phyloP scores from a whole-genome alignment of 2,888 invertebrate species.

The Gortyna flavago region DNA sequence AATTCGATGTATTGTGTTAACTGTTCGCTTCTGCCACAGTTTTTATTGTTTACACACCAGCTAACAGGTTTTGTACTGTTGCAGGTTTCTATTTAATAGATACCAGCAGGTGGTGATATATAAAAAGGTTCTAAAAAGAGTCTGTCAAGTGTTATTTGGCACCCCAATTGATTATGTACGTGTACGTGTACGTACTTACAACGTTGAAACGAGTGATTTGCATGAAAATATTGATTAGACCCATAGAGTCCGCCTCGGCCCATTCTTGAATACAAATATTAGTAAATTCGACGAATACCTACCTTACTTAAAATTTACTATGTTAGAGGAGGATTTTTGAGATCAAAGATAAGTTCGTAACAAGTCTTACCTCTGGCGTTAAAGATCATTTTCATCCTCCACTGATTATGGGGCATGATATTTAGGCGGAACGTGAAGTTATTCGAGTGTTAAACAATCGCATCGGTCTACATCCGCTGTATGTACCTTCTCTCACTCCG shows the following conservation, averaged over 20 bases:
- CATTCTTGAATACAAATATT: conserved; percentile 43
- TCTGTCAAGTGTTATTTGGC: conserved; percentile 63
- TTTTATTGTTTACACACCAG: conserved; percentile 9
- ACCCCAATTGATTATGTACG: conserved; percentile 35
- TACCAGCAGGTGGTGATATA: conserved; percentile 25
- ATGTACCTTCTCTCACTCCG: conserved; percentile 11
- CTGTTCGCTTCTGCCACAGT: not conserved
- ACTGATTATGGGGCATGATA: conserved; percentile 38
- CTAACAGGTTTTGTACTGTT: conserved; percentile 55
- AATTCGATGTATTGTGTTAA: not conserved
- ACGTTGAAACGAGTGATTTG: conserved; percentile 15
- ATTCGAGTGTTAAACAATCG: conserved; percentile 41
- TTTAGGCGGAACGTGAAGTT: conserved; percentile 55
- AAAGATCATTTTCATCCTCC: conserved; percentile 43
- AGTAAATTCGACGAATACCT: conserved; percentile 47
- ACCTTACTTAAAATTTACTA: conserved; percentile 37
- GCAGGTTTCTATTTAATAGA: conserved; percentile 45
- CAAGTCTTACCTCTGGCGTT: conserved; percentile 20
- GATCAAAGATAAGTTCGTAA: conserved; percentile 41
- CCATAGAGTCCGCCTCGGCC: conserved; percentile 17
- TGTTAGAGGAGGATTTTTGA: conserved; percentile 34
- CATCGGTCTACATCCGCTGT: conserved; percentile 13
- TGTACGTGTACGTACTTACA: conserved; percentile 16
- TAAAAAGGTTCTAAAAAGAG: conserved; percentile 33
- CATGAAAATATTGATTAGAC: conserved; percentile 29